Evolutionary conservation across 2,797 vertebrate species (phyloP).

Genomic region (Chaenodraco wilsoni): DNA sequence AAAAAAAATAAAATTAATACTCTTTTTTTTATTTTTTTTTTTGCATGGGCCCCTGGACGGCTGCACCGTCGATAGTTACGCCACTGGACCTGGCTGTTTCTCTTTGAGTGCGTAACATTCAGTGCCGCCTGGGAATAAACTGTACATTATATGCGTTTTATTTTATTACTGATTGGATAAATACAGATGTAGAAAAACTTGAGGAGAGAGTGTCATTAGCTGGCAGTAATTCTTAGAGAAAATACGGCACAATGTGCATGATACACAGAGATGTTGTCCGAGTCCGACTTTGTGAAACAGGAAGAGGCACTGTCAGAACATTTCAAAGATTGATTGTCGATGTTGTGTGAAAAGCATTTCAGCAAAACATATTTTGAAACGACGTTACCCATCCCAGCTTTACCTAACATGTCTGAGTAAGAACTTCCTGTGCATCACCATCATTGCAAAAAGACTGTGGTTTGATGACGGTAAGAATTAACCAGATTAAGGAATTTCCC

Average conservation of each 20-base stretch:
- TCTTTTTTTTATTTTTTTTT: too few relatives aligned
- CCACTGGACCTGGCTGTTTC: too few relatives aligned
- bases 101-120: too few relatives aligned
- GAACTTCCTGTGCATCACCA: neutral
- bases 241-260: neutral
- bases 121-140: neutral
- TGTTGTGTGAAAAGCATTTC: too few relatives aligned
- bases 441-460: neutral
- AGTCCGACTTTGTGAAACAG: conserved; percentile 33
- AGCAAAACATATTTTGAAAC: too few relatives aligned
- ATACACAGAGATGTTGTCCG: neutral
- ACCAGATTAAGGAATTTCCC: neutral
- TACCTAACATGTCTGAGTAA: neutral
- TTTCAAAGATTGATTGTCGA: too few relatives aligned
- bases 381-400: too few relatives aligned
- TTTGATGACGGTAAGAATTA: conserved; percentile 6
- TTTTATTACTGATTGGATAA: neutral
- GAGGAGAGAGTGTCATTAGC: neutral
- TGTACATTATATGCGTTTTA: neutral
- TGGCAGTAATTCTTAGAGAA: neutral
- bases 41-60: too few relatives aligned
- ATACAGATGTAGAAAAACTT: neutral
- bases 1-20: too few relatives aligned
- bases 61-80: too few relatives aligned
- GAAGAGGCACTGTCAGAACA: conserved; percentile 12